phyloP scores from a whole-genome alignment of 2,113 vertebrate genomes.

The Ciconia stormi region DNA sequence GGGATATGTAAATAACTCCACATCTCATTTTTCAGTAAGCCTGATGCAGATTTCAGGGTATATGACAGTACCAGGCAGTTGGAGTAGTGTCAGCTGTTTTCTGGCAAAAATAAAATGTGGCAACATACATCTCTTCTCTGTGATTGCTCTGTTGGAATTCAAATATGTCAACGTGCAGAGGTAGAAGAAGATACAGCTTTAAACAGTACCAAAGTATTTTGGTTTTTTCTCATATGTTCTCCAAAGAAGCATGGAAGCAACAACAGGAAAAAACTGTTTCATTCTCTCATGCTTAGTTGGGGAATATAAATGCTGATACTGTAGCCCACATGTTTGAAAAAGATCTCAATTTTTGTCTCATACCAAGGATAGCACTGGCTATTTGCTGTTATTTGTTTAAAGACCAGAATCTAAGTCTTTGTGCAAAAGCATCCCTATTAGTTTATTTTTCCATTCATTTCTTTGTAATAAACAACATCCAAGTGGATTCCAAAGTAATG shows the following conservation, averaged over 20 bases:
- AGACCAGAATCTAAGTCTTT: background rate
- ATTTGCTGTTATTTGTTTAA: background rate
- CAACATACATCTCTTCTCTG: background rate
- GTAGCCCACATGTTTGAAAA: background rate
- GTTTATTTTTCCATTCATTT: background rate
- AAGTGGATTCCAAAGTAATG: background rate
- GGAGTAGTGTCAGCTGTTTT: background rate
- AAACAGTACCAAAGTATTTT: background rate
- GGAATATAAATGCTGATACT: background rate
- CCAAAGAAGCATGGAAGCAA: background rate
- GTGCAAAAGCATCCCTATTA: background rate
- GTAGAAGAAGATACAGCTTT: background rate
- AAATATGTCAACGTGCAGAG: background rate
- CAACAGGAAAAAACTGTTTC: background rate
- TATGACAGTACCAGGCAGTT: conserved; percentile 30
- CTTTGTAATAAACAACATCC: background rate
- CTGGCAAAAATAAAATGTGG: conserved; percentile 53
- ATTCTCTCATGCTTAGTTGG: background rate
- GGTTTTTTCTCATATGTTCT: background rate
- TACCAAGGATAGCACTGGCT: background rate
- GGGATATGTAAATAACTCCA: conserved; percentile 45
- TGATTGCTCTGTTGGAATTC: background rate
- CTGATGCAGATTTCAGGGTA: background rate
- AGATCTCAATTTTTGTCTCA: background rate
- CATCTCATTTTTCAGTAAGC: conserved; percentile 14